These are phyloP conservation scores for Chloropsis cyanopogon DNA, from an alignment of 2,113 vertebrate species.

Conservation along the genomic window DNA sequence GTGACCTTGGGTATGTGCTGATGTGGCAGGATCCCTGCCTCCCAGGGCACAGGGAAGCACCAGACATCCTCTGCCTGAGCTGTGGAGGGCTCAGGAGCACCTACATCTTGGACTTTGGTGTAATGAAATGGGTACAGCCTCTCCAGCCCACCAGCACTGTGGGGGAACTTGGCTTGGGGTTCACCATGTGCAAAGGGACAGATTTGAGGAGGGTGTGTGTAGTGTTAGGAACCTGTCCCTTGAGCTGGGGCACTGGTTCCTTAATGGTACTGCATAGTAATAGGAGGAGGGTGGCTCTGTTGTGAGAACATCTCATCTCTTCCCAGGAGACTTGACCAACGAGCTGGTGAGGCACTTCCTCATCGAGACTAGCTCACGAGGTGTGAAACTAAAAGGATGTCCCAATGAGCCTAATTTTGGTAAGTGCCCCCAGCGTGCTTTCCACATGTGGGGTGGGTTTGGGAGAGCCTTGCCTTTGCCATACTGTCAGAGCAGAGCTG, in stretches of 20 bases:
- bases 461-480: neutral
- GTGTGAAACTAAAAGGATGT: slow-evolving; percentile 98
- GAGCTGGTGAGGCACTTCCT: slow-evolving; percentile 97
- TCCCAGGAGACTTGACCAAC: slow-evolving; percentile 84
- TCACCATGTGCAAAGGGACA: neutral
- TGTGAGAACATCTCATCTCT: neutral
- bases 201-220: neutral
- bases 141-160: neutral
- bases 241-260: neutral
- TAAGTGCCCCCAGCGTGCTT: neutral
- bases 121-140: neutral
- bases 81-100: neutral
- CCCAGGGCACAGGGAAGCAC: neutral
- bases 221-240: neutral
- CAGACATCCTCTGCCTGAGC: neutral
- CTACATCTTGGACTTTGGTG: neutral
- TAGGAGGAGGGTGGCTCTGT: neutral
- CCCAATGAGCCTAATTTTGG: slow-evolving; percentile 97
- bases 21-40: neutral
- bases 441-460: fast-evolving
- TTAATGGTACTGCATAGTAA: neutral
- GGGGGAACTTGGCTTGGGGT: neutral
- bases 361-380: slow-evolving; percentile 94
- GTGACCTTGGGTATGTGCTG: slow-evolving; percentile 11
- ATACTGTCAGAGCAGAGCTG: neutral